Base-by-base conservation (phyloP, 2,797 vertebrate genomes). In the Toxotes lorentzi region DNA sequence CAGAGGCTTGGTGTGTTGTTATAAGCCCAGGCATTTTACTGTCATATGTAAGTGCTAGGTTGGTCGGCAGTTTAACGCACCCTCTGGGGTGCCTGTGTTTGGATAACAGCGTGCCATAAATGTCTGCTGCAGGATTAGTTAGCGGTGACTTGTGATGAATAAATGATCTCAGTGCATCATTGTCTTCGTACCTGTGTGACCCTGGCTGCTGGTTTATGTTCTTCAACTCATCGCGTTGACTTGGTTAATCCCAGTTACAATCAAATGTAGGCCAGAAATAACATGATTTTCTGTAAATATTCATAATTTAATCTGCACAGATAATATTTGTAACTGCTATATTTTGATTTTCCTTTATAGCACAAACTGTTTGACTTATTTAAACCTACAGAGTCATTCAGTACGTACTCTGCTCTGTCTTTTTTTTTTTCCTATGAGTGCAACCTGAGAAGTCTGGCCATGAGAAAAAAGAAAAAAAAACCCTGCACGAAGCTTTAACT, bases 71-170 rank as follows among this genome's bases (percentile, higher is more conserved):
- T 85, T 90, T 61, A 71, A 41, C 76, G 79, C 56, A 60, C 73
- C 79, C 89, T 76, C 21, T 30, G 80, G 76, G 87, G 87, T 38
- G 59, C 61, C 65, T 65, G 41, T 88, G 84, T 91, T 91, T 89
- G 79, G 78, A 88, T 79, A 88, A 76, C 57, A 13, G 73, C 57
- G 41, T n/a, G 34, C 73, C 68, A 78, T 85, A 84, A 90, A 90
- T 86, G 89, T 88, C 83, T 86, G 71, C 65, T 40, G 68, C 50
- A 64, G 82, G 75, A 89, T 88, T 81, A 84, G 77, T 86, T 82
- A 62, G 72, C 38, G 70, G 35, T 62, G 78, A 61, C 62, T 77
- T 16, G 48, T 41, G 61, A 69, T 35, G 70, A 75, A 75, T 86
- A 87, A 88, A 89, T 88, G 27, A 91, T 75, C 72, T 75, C 35